Percentiles rank a stretch among this genome's conserved stretches.
phyloP scores from a whole-genome alignment of 2,888 invertebrate genomes.

The Pegoplata infirma region DNA sequence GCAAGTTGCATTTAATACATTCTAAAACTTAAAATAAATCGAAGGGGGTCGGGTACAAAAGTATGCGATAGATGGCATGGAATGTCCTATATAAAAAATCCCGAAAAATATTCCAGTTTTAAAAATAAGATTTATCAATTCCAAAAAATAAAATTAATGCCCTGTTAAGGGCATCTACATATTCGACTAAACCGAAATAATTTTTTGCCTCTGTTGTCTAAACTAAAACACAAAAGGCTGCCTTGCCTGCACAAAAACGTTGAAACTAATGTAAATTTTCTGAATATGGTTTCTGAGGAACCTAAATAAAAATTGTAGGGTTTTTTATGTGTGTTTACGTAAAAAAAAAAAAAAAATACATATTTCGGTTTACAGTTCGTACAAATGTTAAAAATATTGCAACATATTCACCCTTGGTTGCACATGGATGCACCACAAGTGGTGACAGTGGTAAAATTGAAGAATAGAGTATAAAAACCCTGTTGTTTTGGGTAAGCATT shows the following conservation, averaged over 20 bases:
- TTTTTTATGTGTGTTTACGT: not conserved
- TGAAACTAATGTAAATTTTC: not conserved
- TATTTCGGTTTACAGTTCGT: not conserved
- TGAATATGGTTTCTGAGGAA: constrained; percentile 16
- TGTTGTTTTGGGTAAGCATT: constrained; percentile 33
- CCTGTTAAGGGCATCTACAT: too few relatives aligned
- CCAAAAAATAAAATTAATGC: too few relatives aligned
- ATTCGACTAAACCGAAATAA: not conserved
- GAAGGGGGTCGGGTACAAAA: too few relatives aligned
- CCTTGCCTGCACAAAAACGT: not conserved
- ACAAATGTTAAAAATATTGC: constrained; percentile 49
- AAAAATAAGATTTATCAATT: too few relatives aligned
- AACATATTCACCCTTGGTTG: constrained; percentile 55
- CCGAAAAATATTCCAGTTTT: too few relatives aligned
- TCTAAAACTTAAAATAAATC: too few relatives aligned
- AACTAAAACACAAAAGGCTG: constrained; percentile 11
- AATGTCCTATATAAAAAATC: too few relatives aligned
- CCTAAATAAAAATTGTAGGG: not conserved
- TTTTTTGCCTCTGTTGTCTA: not conserved
- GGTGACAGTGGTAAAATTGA: constrained; percentile 44
- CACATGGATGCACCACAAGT: constrained; percentile 61
- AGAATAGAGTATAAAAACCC: constrained; percentile 8
- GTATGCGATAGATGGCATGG: too few relatives aligned
- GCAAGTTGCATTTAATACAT: too few relatives aligned
- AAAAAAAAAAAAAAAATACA: not conserved